A percentile compares a stretch with the other conserved stretches of the same genome.
Evolutionary conservation across 2,888 invertebrate genomes (phyloP).

Genomic region (Limenitis camilla): DNA sequence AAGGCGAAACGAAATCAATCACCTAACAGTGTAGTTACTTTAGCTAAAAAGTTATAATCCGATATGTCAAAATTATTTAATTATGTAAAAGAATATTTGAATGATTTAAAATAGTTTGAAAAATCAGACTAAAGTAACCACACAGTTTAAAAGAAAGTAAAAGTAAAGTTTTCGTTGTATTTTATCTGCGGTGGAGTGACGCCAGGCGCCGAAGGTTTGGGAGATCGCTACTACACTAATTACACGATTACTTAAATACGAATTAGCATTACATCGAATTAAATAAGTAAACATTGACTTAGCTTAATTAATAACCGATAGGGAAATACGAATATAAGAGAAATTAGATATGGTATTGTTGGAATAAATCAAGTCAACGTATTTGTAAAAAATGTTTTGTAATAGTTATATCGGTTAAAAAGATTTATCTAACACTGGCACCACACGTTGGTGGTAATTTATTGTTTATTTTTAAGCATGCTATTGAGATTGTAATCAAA

Average conservation of each 20-base stretch:
- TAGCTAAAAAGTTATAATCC: background rate
- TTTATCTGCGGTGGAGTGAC: slow-evolving; percentile 44
- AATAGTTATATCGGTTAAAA: slow-evolving; percentile 17
- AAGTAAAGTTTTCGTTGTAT: slow-evolving; percentile 67
- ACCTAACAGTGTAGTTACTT: slow-evolving; percentile 10
- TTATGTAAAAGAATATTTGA: background rate
- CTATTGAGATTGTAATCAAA: background rate
- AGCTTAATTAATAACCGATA: slow-evolving; percentile 70
- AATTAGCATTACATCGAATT: slow-evolving; percentile 70
- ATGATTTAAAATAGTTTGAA: background rate
- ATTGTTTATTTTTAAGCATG: background rate
- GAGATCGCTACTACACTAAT: slow-evolving; percentile 72
- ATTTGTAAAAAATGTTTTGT: slow-evolving; percentile 9
- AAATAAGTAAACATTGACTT: slow-evolving; percentile 74
- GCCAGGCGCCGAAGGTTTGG: slow-evolving; percentile 65
- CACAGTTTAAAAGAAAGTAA: slow-evolving; percentile 28
- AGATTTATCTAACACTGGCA: slow-evolving; percentile 19
- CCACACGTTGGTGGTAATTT: slow-evolving; percentile 10
- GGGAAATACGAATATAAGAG: slow-evolving; percentile 50
- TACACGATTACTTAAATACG: slow-evolving; percentile 69
- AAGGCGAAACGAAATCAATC: background rate
- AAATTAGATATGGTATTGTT: slow-evolving; percentile 34
- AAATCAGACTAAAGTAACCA: slow-evolving; percentile 3
- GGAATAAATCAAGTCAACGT: slow-evolving; percentile 23
- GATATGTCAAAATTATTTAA: background rate